phyloP scores from a whole-genome alignment of 2,888 invertebrate genomes.

The Buathra laborator region DNA sequence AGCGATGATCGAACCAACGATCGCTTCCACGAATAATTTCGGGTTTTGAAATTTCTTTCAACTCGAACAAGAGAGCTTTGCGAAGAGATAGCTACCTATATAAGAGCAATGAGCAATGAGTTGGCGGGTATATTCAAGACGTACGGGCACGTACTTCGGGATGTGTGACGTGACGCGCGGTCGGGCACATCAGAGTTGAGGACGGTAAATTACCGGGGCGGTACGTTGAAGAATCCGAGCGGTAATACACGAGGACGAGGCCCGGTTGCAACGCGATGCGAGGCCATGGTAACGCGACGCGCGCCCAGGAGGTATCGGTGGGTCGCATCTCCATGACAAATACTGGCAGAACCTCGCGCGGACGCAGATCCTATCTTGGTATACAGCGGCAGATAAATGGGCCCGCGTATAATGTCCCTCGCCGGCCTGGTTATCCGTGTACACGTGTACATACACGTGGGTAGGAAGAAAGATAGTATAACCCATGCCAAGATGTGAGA shows the following conservation, averaged over 20 bases:
- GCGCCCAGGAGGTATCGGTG: slow-evolving; percentile 78
- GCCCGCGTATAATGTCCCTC: slow-evolving; percentile 79
- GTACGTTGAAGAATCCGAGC: slow-evolving; percentile 79
- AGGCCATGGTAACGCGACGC: slow-evolving; percentile 69
- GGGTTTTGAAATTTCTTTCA: slow-evolving; percentile 2
- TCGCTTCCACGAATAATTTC: background rate
- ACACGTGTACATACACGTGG: slow-evolving; percentile 67
- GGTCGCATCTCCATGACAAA: slow-evolving; percentile 84
- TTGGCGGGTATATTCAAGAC: slow-evolving; percentile 25
- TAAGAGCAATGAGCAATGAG: slow-evolving; percentile 32
- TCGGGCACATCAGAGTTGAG: slow-evolving; percentile 62
- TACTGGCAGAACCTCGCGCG: slow-evolving; percentile 84
- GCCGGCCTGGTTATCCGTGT: slow-evolving; percentile 66
- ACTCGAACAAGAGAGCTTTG: background rate
- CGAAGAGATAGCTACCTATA: background rate
- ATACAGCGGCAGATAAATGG: slow-evolving; percentile 82
- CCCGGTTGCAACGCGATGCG: slow-evolving; percentile 39
- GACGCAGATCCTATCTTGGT: slow-evolving; percentile 82
- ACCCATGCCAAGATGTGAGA: slow-evolving; percentile 12
- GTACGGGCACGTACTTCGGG: slow-evolving; percentile 70
- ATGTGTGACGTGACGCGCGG: slow-evolving; percentile 71
- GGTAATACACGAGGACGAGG: slow-evolving; percentile 66
- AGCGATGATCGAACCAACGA: slow-evolving; percentile 4
- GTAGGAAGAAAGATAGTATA: slow-evolving; percentile 60
- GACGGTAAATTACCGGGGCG: slow-evolving; percentile 78